Evolutionary conservation across 2,888 invertebrate species (phyloP).

Genomic region (Colostygia pectinataria): DNA sequence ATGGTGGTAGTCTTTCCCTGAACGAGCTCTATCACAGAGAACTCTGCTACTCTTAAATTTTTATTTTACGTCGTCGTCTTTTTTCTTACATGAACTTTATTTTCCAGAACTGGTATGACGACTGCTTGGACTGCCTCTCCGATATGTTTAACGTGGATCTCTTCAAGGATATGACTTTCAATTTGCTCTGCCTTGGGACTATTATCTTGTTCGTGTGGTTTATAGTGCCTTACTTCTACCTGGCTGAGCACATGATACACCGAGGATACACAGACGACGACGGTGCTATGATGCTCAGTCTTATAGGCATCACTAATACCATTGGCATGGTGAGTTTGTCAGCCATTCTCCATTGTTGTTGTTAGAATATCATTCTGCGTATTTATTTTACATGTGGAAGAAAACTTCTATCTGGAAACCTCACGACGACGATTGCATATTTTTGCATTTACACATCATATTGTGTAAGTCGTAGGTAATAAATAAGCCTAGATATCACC

Average conservation of each 20-base stretch:
- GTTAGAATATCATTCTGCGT: no score
- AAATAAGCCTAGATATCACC: no score
- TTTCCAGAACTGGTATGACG: conserved; percentile 73
- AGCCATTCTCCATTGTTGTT: no score
- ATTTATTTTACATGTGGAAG: no score
- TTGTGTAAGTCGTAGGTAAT: no score
- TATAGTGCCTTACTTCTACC: conserved; percentile 97
- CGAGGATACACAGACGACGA: conserved; percentile 87
- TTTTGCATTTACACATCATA: no score
- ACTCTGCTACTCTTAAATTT: no score
- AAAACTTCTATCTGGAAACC: no score
- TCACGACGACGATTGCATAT: no score
- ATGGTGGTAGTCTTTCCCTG: no score
- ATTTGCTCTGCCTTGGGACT: conserved; percentile 92
- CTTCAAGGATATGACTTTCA: conserved; percentile 89
- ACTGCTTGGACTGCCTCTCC: conserved; percentile 59
- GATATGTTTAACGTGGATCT: conserved; percentile 89
- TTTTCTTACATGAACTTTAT: background rate
- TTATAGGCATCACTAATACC: conserved; percentile 95
- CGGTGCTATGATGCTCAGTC: conserved; percentile 91
- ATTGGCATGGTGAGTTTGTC: conserved; percentile 88
- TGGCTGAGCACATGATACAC: conserved; percentile 90
- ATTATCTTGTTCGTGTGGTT: conserved; percentile 96
- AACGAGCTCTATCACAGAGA: no score
- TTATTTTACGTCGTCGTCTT: no score